Percentiles rank a stretch among this genome's conserved stretches.
These are phyloP conservation scores for Nycticebus coucang DNA, from an alignment of 2,113 vertebrate species.

Conservation along the genomic window DNA sequence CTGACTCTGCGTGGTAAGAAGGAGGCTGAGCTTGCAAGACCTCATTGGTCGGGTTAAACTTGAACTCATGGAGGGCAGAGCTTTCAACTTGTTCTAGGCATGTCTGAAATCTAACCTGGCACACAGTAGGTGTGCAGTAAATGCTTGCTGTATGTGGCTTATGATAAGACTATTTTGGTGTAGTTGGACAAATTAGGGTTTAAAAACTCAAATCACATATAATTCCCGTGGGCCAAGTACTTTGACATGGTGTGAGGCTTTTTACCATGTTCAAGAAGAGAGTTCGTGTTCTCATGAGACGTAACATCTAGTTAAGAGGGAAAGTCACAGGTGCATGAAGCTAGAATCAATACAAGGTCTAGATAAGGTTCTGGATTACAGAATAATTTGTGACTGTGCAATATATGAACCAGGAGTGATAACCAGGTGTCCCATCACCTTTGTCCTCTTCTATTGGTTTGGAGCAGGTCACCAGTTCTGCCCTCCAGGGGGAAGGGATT, in stretches of 20 bases:
- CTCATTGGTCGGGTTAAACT: neutral
- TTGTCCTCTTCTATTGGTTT: neutral
- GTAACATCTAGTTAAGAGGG: neutral
- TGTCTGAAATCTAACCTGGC: neutral
- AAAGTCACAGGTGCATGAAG: neutral
- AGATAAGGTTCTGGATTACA: neutral
- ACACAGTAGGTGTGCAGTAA: neutral
- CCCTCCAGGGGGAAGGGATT: neutral
- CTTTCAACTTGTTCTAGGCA: neutral
- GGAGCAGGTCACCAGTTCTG: neutral
- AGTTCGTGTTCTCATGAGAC: neutral
- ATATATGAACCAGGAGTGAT: neutral
- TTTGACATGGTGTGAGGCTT: neutral
- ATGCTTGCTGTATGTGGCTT: neutral
- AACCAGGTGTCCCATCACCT: neutral
- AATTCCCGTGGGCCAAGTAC: neutral
- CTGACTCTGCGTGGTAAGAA: neutral
- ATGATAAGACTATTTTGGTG: neutral
- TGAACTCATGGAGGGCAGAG: neutral
- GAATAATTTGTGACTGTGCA: neutral
- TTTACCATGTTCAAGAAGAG: neutral
- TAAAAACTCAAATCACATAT: neutral
- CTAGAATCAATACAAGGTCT: neutral
- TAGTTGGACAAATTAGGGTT: neutral
- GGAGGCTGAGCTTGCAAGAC: neutral